Evolutionary conservation across 2,113 vertebrate species (phyloP), one percentile per base, ranked within the genome.

Genomic region (Rhinopithecus roxellana): DNA sequence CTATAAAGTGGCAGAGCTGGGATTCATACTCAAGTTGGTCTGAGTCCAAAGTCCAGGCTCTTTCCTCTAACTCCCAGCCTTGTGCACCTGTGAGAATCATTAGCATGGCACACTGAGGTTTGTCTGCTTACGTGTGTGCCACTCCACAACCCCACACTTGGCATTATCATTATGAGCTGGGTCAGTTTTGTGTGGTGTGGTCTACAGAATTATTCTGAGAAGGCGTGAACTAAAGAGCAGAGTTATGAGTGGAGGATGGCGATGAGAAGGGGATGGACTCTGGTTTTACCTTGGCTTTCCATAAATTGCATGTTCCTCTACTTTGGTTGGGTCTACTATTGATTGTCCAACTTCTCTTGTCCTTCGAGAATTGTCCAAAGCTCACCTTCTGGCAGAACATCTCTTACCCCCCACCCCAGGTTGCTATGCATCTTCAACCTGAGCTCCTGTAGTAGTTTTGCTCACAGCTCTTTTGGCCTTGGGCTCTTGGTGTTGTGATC

Each of bases 81-180:
- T 14, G 0, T 1, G 12, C 18, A 45, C 27, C 72, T 22, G 20
- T 74, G 72, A 17, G 32, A 48, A 25, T 11, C 7, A 7, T 67
- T 27, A 35, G 10, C 4, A 2, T 3, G 10, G 16, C 9, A 8
- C 11, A 4, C 8, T 18, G 61, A 17, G 8, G 32, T 74, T 18
- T 7, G 14, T 48, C 57, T 74, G 55, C 45, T 89, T 43, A 20
- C 8, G 2, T 7, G 13, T 17, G 23, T 43, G 43, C 16, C 67
- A 48, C 16, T 14, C 77, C 11, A 30, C 32, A 61, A 10, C 23
- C 32, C 27, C 52, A 7, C 30, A 27, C 4, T 59, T 77, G 9
- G 74, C 50, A 13, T 14, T 22, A 9, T 1, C 18, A 10, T 85
- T 59, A 32, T 48, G 64, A 52, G 14, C 64, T 93, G 74, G 74